Evolutionary conservation across 1,140 invertebrate genomes (phyloP).

Genomic region (Papilio glaucus): DNA sequence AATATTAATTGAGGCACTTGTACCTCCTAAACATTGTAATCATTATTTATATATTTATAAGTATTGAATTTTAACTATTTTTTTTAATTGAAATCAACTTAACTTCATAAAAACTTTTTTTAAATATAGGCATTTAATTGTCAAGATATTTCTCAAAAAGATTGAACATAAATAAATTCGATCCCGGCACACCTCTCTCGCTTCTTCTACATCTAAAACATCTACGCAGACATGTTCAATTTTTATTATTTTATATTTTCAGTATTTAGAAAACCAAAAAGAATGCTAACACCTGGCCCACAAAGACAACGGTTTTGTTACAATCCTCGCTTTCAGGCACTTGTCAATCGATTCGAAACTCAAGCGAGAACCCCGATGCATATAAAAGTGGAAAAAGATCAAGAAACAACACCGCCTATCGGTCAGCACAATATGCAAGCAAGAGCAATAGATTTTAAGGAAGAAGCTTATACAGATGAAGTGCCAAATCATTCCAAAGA

Average conservation of each 20-base stretch:
- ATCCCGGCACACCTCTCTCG: too few relatives aligned
- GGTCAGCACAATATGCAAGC: conserved; percentile 70
- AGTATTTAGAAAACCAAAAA: conserved; percentile 78
- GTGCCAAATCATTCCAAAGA: conserved; percentile 58
- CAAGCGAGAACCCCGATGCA: conserved; percentile 62
- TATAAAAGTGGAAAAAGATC: conserved; percentile 50
- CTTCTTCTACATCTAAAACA: too few relatives aligned
- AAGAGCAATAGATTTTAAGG: conserved; percentile 79
- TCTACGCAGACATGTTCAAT: conserved; percentile 7
- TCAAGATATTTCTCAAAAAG: too few relatives aligned
- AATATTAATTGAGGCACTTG: too few relatives aligned
- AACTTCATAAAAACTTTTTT: too few relatives aligned
- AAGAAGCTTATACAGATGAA: conserved; percentile 68
- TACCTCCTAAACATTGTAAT: too few relatives aligned
- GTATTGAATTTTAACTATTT: too few relatives aligned
- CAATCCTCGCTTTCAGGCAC: conserved; percentile 80
- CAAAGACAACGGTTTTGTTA: conserved; percentile 60
- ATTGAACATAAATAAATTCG: too few relatives aligned
- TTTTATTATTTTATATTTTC: conserved; percentile 45
- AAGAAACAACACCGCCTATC: conserved; percentile 67
- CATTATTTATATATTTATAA: too few relatives aligned
- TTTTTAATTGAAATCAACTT: too few relatives aligned
- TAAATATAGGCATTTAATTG: too few relatives aligned
- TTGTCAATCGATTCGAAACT: conserved; percentile 79
- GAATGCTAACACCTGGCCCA: conserved; percentile 77